These are phyloP conservation scores for Portevinia maculata DNA, from an alignment of 2,888 invertebrate species.

Conservation along the genomic window DNA sequence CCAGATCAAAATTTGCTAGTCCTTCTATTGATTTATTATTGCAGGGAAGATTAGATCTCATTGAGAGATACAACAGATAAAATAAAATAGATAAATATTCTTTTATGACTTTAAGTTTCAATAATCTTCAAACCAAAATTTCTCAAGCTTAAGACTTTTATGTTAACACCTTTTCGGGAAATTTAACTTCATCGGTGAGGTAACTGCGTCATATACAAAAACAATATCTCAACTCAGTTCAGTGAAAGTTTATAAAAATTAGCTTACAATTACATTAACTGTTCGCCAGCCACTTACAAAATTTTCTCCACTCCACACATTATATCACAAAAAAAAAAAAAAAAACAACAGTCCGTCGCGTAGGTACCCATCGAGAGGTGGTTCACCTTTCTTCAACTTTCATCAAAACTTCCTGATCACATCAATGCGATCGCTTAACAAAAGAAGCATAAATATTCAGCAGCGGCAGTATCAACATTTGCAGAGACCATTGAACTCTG, in stretches of 20 bases:
- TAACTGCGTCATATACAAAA: slow-evolving; percentile 14
- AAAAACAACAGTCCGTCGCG: slow-evolving; percentile 6
- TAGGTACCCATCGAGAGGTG: slow-evolving; percentile 37
- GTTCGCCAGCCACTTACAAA: slow-evolving; percentile 64
- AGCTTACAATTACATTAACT: slow-evolving; percentile 57
- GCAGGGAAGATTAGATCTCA: too few relatives aligned
- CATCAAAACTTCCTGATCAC: slow-evolving; percentile 67
- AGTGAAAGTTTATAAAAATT: slow-evolving; percentile 68
- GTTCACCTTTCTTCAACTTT: slow-evolving; percentile 70
- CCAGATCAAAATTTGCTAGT: too few relatives aligned
- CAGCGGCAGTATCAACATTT: neutral
- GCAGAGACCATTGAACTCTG: slow-evolving; percentile 58
- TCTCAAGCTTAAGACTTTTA: slow-evolving; percentile 2
- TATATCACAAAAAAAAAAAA: slow-evolving; percentile 59
- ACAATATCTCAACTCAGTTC: slow-evolving; percentile 61
- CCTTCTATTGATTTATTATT: too few relatives aligned
- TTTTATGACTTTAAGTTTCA: too few relatives aligned
- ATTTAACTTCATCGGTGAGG: slow-evolving; percentile 18
- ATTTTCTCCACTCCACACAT: slow-evolving; percentile 47
- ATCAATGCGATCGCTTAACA: slow-evolving; percentile 25
- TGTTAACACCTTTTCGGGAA: slow-evolving; percentile 31
- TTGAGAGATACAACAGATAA: too few relatives aligned
- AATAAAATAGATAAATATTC: too few relatives aligned
- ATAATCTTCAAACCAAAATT: neutral
- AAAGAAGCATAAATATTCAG: slow-evolving; percentile 1